A percentile compares a stretch with the other conserved stretches of the same genome.
Evolutionary conservation across 2,113 vertebrate genomes (phyloP).

Genomic region (Coturnix japonica): DNA sequence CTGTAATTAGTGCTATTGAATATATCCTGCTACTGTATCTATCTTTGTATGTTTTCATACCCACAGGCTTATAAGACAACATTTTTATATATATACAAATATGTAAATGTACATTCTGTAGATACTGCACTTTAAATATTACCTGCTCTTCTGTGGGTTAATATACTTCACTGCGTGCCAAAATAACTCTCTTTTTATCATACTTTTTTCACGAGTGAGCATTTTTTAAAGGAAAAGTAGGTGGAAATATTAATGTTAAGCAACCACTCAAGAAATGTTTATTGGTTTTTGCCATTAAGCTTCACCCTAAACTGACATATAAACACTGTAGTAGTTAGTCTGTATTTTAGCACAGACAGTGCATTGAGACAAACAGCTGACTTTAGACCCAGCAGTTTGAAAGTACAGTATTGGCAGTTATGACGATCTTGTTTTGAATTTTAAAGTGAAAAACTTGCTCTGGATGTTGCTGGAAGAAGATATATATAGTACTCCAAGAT

Average conservation of each 20-base stretch:
- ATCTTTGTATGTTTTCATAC: neutral
- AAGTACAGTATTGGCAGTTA: neutral
- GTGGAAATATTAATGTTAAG: neutral
- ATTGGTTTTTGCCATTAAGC: neutral
- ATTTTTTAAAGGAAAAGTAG: neutral
- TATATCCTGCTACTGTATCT: neutral
- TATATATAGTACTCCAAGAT: slow-evolving; percentile 2
- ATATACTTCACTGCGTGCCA: neutral
- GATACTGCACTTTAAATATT: neutral
- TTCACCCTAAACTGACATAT: neutral
- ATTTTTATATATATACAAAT: neutral
- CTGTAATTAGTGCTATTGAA: neutral
- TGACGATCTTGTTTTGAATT: slow-evolving; percentile 41
- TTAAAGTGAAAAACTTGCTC: slow-evolving; percentile 1
- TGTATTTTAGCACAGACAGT: neutral
- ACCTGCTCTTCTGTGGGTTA: neutral
- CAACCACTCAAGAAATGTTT: neutral
- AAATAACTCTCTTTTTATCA: neutral
- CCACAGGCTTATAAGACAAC: neutral
- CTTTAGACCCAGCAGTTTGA: neutral
- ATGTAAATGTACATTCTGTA: neutral
- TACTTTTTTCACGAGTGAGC: neutral
- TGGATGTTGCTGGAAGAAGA: neutral
- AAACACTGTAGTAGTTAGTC: neutral
- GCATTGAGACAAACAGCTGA: neutral